Evolutionary conservation across 2,888 invertebrate genomes (phyloP).

Genomic region (Noctua janthe): DNA sequence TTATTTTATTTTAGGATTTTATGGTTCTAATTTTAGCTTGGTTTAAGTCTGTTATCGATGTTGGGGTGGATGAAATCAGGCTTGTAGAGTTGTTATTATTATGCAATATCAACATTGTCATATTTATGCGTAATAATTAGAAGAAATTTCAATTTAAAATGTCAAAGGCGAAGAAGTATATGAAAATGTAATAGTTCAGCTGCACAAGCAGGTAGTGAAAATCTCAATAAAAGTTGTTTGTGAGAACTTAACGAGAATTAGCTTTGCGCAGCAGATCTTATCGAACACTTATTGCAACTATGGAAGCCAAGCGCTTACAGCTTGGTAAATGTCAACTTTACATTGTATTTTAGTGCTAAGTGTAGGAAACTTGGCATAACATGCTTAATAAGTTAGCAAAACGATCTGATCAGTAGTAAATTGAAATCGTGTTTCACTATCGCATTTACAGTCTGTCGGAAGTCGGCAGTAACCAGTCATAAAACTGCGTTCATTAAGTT

Average conservation of each 20-base stretch:
- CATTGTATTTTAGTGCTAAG: conserved; percentile 27
- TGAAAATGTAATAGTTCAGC: not conserved
- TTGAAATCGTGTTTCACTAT: not conserved
- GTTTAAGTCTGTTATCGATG: not conserved
- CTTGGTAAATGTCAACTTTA: conserved; percentile 8
- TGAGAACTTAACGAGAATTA: conserved; percentile 11
- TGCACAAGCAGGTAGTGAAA: not conserved
- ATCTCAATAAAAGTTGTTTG: not conserved
- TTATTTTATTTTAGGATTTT: not conserved
- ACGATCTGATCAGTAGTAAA: not conserved
- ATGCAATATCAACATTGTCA: not conserved
- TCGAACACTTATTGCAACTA: not conserved
- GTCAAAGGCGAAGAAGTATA: not conserved
- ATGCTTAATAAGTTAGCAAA: not conserved
- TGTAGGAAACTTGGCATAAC: not conserved
- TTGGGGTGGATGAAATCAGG: not conserved
- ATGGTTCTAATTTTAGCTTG: conserved; percentile 13
- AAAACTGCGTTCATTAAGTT: not conserved
- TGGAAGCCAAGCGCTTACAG: not conserved
- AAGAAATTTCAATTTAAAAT: not conserved
- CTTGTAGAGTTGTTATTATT: not conserved
- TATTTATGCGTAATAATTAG: not conserved
- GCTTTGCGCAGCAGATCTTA: not conserved
- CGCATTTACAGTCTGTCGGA: not conserved
- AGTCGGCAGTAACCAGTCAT: not conserved